Evolutionary conservation across 2,888 invertebrate genomes (phyloP).

Genomic region (Perdita meconis): DNA sequence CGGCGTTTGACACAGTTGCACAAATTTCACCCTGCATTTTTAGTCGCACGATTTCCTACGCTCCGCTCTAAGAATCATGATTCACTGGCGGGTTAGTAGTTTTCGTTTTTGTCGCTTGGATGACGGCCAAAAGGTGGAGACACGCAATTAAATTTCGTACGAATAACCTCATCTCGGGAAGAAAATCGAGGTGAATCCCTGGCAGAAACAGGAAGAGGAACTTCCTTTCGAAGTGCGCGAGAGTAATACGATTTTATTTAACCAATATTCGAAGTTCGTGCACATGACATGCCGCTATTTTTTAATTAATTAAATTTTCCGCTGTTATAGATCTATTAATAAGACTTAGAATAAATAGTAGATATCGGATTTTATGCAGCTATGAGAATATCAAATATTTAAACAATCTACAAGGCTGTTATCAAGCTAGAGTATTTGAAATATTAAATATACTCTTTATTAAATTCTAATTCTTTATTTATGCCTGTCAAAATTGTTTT

Average conservation of each 20-base stretch:
- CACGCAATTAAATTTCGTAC: slow-evolving; percentile 47
- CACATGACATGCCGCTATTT: too few species aligned
- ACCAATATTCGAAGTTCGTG: background rate
- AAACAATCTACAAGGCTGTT: too few species aligned
- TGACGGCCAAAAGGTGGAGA: slow-evolving; percentile 25
- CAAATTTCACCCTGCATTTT: slow-evolving; percentile 13
- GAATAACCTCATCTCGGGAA: slow-evolving; percentile 17
- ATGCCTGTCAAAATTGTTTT: too few species aligned
- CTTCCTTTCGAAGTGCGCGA: background rate
- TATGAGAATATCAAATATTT: too few species aligned
- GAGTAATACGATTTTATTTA: background rate
- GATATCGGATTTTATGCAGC: too few species aligned
- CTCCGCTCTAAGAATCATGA: background rate
- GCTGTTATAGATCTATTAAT: too few species aligned
- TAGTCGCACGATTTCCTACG: background rate
- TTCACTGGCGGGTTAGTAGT: background rate
- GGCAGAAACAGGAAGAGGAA: background rate
- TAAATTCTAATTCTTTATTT: too few species aligned
- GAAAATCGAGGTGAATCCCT: slow-evolving; percentile 6
- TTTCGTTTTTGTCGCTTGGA: slow-evolving; percentile 33
- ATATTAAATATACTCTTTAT: too few species aligned
- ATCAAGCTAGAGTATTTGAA: too few species aligned
- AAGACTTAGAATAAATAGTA: too few species aligned
- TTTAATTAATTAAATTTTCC: too few species aligned
- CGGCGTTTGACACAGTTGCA: slow-evolving; percentile 1